These are phyloP conservation scores for Nannobrachium achirus DNA, from an alignment of 2,113 vertebrate genomes.

Conservation along the genomic window DNA sequence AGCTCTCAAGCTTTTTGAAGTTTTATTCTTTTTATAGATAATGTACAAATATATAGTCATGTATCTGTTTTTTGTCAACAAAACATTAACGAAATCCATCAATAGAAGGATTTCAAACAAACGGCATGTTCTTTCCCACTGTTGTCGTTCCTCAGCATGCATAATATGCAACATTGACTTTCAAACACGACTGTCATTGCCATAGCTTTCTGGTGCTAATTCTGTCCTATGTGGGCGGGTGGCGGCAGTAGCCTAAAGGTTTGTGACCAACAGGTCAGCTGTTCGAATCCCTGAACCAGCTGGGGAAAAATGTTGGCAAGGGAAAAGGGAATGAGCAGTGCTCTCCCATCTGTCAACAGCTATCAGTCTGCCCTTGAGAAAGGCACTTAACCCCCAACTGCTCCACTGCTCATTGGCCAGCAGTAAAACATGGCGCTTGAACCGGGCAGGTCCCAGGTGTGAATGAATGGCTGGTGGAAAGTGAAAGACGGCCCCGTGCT, in stretches of 20 bases:
- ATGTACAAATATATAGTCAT: no score
- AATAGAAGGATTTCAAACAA: no score
- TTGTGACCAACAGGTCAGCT: slow-evolving; percentile 7
- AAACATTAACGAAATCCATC: no score
- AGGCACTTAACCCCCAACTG: no score
- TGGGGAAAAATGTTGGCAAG: slow-evolving; percentile 1
- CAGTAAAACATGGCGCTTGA: not conserved
- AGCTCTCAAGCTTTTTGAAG: no score
- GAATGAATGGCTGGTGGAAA: not conserved
- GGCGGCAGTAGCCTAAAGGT: not conserved
- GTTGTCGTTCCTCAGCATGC: no score
- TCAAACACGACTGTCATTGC: slow-evolving; percentile 35
- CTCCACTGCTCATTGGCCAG: no score
- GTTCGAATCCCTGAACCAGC: slow-evolving; percentile 19
- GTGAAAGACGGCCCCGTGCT: no score
- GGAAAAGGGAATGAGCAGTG: not conserved
- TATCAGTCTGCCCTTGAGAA: not conserved
- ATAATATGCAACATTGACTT: slow-evolving; percentile 48
- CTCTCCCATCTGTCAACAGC: not conserved
- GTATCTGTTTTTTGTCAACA: no score
- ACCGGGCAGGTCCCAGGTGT: not conserved
- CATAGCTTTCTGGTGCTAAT: slow-evolving; percentile 30
- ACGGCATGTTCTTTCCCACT: no score
- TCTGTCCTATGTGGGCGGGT: not conserved
- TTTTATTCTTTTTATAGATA: no score